Evolutionary conservation across 1,140 invertebrate genomes (phyloP).

Genomic region (Daktulosphaira vitifoliae): DNA sequence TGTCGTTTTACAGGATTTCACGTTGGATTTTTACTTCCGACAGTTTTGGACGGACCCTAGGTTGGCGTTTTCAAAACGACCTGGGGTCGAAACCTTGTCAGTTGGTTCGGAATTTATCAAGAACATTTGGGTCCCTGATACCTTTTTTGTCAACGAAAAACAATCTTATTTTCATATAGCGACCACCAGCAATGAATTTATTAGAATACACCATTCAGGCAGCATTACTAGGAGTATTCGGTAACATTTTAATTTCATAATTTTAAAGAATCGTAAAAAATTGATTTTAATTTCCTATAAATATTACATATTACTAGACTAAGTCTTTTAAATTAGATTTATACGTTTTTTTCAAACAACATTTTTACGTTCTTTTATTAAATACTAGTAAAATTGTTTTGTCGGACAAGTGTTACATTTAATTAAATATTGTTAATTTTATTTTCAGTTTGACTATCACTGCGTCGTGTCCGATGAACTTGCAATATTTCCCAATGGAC

Average conservation of each 20-base stretch:
- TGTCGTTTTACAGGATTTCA: constrained; percentile 72
- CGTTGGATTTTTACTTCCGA: constrained; percentile 96
- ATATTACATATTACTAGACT: neutral
- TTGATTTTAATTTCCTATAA: neutral
- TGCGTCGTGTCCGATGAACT: constrained; percentile 94
- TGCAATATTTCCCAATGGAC: constrained; percentile 96
- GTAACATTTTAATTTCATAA: constrained; percentile 48
- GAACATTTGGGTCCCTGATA: constrained; percentile 97
- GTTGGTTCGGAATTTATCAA: constrained; percentile 92
- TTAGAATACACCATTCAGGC: constrained; percentile 87
- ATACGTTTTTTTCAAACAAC: neutral
- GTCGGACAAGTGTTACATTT: too few relatives aligned
- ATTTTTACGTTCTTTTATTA: neutral
- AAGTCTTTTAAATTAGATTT: neutral
- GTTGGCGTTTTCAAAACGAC: constrained; percentile 77
- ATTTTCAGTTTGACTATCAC: constrained; percentile 87
- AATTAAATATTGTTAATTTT: neutral
- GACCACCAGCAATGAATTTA: constrained; percentile 94
- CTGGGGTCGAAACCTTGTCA: constrained; percentile 77
- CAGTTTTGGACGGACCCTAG: constrained; percentile 96
- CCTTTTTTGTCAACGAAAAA: constrained; percentile 97
- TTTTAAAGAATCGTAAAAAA: neutral
- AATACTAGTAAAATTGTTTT: neutral
- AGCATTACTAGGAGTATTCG: constrained; percentile 91
- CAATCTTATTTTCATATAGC: constrained; percentile 97